phyloP scores from a whole-genome alignment of 2,113 vertebrate species.

The Columba janthina region DNA sequence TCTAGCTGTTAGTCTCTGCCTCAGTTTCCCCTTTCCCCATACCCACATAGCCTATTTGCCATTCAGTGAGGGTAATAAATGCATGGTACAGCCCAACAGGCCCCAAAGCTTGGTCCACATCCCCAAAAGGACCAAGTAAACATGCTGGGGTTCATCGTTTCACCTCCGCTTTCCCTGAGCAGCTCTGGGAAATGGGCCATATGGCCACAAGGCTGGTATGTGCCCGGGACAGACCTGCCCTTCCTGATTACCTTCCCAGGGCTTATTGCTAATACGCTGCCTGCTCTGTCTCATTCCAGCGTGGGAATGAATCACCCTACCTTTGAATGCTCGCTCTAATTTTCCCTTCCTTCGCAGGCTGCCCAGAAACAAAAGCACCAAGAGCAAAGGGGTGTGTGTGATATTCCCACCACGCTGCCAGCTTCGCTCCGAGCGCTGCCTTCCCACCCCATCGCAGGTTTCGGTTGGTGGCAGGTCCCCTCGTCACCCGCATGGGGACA shows the following conservation, averaged over 20 bases:
- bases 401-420: background rate
- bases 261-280: background rate
- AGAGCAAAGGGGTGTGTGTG: background rate
- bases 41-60: rapidly evolving
- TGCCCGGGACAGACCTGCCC: slow-evolving; percentile 45
- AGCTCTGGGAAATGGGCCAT: background rate
- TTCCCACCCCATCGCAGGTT: background rate
- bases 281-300: background rate
- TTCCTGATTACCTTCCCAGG: slow-evolving; percentile 30
- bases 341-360: background rate
- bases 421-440: background rate
- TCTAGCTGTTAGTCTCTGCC: background rate
- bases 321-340: background rate
- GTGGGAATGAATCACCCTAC: slow-evolving; percentile 53
- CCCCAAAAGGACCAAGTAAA: background rate
- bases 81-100: rapidly evolving
- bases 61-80: rapidly evolving
- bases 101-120: background rate
- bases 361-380: background rate
- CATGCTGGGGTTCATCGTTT: rapidly evolving
- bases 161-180: background rate
- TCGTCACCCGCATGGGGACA: background rate
- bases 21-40: background rate
- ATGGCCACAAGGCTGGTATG: background rate
- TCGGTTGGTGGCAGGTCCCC: background rate